phyloP scores from a whole-genome alignment of 2,888 invertebrate species.

The Leistus spinibarbis region DNA sequence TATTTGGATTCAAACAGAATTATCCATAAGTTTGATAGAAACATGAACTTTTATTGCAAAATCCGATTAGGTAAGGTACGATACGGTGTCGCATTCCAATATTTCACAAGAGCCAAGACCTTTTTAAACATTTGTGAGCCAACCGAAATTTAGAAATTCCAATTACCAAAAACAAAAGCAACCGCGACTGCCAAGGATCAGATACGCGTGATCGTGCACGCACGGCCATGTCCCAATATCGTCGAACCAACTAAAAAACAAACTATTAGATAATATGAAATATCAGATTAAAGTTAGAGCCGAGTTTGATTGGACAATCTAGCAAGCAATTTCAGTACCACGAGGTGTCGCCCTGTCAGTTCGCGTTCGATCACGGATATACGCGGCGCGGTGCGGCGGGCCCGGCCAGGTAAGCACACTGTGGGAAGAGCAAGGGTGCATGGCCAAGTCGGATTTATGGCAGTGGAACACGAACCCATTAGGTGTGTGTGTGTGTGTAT shows the following conservation, averaged over 20 bases:
- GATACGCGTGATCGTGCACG: constrained; percentile 14
- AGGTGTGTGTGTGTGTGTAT: constrained; percentile 20
- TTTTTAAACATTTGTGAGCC: neutral
- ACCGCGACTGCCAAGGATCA: neutral
- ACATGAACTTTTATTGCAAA: no score
- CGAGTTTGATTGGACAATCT: constrained; percentile 55
- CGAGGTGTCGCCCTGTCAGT: constrained; percentile 54
- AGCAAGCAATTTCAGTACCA: constrained; percentile 57
- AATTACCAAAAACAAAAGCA: neutral
- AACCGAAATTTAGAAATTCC: neutral
- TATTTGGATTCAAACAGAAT: no score
- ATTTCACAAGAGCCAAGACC: neutral
- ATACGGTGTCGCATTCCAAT: neutral
- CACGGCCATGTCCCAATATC: constrained; percentile 12
- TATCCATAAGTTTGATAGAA: no score
- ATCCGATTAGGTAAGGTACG: no score
- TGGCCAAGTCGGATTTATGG: constrained; percentile 26
- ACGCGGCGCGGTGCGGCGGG: constrained; percentile 7
- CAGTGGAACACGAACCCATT: constrained; percentile 29
- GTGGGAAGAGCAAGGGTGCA: neutral
- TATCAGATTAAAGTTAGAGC: constrained; percentile 45
- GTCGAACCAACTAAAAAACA: neutral
- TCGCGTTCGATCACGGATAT: neutral
- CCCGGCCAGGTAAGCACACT: constrained; percentile 37
- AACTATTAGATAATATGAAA: constrained; percentile 19